A percentile compares a stretch with the other conserved stretches of the same genome.
These are phyloP conservation scores for Eristalis arbustorum DNA, from an alignment of 2,888 invertebrate species.

Conservation along the genomic window DNA sequence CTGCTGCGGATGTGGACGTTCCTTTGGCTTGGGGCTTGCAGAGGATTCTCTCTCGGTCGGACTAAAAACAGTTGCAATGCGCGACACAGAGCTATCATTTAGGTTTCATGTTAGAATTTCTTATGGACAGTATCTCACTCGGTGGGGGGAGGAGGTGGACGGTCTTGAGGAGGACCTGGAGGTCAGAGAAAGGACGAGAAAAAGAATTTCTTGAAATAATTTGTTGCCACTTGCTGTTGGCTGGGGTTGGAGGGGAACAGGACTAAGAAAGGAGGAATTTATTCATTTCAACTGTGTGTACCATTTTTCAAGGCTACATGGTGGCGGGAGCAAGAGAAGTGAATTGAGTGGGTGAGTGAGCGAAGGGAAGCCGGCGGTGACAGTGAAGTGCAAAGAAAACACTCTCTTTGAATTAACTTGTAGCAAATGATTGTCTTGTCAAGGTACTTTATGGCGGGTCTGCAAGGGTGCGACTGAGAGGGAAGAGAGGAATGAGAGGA, in stretches of 20 bases:
- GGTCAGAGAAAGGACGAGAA: not conserved
- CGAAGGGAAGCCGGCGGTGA: not conserved
- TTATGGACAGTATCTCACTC: slow-evolving; percentile 12
- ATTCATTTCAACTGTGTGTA: not conserved
- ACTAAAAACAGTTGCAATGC: slow-evolving; percentile 10
- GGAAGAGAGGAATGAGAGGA: too few species aligned
- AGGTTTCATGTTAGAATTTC: slow-evolving; percentile 21
- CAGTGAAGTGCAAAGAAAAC: not conserved
- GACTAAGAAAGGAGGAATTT: not conserved
- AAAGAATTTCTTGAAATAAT: slow-evolving; percentile 13
- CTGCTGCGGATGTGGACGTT: not conserved
- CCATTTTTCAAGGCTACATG: not conserved
- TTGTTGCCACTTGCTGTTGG: not conserved
- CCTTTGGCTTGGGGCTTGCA: not conserved
- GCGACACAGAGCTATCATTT: slow-evolving; percentile 31
- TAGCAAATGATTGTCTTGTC: too few species aligned
- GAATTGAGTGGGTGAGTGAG: not conserved
- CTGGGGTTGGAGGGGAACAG: not conserved
- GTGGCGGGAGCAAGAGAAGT: not conserved
- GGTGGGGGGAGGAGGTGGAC: not conserved
- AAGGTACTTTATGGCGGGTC: too few species aligned
- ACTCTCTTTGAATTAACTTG: not conserved
- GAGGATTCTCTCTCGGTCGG: not conserved
- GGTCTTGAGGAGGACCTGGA: not conserved
- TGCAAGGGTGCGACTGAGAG: too few species aligned